Evolutionary conservation across 2,113 vertebrate species (phyloP).

Genomic region (Erythrolamprus reginae): DNA sequence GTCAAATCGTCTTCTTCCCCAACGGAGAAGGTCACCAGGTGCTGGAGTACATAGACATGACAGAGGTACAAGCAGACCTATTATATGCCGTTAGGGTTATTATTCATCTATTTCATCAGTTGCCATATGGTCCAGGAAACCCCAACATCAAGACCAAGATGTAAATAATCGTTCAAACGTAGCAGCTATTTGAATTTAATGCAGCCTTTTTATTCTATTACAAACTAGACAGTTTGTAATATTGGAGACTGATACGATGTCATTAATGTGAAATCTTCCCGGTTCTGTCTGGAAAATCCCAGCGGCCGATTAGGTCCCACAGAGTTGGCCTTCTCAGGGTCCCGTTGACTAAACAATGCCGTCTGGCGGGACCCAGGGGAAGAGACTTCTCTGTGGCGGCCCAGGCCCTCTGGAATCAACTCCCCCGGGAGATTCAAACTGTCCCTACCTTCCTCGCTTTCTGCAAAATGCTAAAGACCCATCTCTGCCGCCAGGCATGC

Average conservation of each 20-base stretch:
- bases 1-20: constrained; percentile 60
- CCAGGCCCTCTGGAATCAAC: too few species aligned
- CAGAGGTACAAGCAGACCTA: background rate
- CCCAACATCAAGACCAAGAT: background rate
- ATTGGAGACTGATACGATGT: background rate
- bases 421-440: too few species aligned
- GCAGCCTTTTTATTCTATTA: background rate
- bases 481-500: too few species aligned
- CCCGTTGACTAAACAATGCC: too few species aligned
- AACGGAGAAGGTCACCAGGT: constrained; percentile 65
- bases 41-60: constrained; percentile 40
- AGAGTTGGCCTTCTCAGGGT: too few species aligned
- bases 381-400: too few species aligned
- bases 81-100: background rate
- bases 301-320: too few species aligned
- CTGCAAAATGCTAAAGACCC: too few species aligned
- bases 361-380: too few species aligned
- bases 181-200: background rate
- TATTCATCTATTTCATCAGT: background rate
- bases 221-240: background rate
- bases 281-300: too few species aligned
- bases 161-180: background rate
- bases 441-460: too few species aligned
- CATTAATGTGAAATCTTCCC: too few species aligned
- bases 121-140: background rate